A percentile compares a stretch with the other conserved stretches of the same genome.
Conservation (phyloP, 2,888 invertebrate genomes). For the Dolichomitus sp. region DNA sequence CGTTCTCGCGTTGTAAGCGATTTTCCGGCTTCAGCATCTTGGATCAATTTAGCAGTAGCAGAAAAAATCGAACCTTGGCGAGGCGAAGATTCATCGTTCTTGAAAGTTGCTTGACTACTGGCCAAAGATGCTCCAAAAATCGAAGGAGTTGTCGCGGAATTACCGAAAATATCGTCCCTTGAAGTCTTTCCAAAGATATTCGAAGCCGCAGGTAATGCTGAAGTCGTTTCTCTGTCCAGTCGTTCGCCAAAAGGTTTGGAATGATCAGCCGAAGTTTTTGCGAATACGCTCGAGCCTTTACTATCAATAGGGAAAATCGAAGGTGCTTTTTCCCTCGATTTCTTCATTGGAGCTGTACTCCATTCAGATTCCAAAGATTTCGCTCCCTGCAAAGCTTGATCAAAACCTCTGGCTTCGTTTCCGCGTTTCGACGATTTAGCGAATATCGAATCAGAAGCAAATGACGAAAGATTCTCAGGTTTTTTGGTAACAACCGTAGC, state of each 20-base stretch:
- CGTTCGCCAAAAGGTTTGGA: constrained; percentile 8
- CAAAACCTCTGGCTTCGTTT: not conserved
- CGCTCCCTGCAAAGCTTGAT: not conserved
- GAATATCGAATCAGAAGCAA: constrained; percentile 28
- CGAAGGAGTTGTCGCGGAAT: not conserved
- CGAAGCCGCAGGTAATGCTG: not conserved
- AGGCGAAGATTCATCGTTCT: not conserved
- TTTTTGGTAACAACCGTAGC: not conserved
- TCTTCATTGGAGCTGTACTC: constrained; percentile 8
- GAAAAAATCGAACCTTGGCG: not conserved
- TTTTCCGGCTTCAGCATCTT: not conserved
- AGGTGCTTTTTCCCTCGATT: constrained; percentile 12
- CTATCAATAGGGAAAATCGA: constrained; percentile 37
- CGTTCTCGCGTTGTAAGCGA: constrained; percentile 23
- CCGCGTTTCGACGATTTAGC: constrained; percentile 10
- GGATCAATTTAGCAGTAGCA: not conserved
- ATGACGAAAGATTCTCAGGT: constrained; percentile 1
- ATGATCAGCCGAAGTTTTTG: constrained; percentile 15
- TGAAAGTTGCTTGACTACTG: not conserved
- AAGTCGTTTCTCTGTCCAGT: not conserved
- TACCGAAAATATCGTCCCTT: constrained; percentile 28
- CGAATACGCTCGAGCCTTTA: constrained; percentile 30
- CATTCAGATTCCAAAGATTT: not conserved
- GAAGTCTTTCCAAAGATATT: constrained; percentile 27
- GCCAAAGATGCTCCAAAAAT: constrained; percentile 3